These are phyloP conservation scores for Silurus asotus DNA, from an alignment of 2,113 vertebrate genomes.

Conservation along the genomic window DNA sequence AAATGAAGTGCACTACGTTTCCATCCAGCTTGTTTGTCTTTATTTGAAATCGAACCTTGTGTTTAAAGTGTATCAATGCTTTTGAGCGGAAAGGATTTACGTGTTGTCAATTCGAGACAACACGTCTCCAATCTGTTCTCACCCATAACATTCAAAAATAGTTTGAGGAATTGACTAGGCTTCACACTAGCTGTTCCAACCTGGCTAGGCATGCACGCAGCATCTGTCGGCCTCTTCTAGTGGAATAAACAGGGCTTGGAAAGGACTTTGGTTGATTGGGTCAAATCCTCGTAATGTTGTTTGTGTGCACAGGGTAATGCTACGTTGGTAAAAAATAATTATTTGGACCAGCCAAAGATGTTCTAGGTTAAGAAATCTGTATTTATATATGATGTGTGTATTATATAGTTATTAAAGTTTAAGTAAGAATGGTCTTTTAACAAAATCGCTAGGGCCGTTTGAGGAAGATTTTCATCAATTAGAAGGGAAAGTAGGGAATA, in stretches of 20 bases:
- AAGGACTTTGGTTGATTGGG: neutral
- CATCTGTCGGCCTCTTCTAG: neutral
- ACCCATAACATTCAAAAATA: neutral
- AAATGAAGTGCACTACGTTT: slow-evolving; percentile 6
- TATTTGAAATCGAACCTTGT: slow-evolving; percentile 1
- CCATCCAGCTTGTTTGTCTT: slow-evolving; percentile 12
- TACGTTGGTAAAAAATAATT: neutral
- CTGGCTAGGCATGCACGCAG: neutral
- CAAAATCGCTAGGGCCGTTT: neutral
- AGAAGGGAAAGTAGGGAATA: neutral
- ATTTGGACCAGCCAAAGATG: neutral
- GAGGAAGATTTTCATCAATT: neutral
- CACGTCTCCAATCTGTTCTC: neutral
- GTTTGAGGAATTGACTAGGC: neutral
- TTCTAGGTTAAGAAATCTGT: neutral
- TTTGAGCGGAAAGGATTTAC: neutral
- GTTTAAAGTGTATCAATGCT: neutral
- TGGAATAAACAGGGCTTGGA: neutral
- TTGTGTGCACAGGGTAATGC: neutral
- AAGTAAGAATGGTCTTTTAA: neutral
- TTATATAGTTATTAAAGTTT: neutral
- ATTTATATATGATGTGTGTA: neutral
- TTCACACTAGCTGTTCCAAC: neutral
- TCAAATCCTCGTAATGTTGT: neutral
- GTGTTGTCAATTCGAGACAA: neutral